Evolutionary conservation across 1,140 invertebrate species (phyloP).

Genomic region (Brachionus paranguensis): DNA sequence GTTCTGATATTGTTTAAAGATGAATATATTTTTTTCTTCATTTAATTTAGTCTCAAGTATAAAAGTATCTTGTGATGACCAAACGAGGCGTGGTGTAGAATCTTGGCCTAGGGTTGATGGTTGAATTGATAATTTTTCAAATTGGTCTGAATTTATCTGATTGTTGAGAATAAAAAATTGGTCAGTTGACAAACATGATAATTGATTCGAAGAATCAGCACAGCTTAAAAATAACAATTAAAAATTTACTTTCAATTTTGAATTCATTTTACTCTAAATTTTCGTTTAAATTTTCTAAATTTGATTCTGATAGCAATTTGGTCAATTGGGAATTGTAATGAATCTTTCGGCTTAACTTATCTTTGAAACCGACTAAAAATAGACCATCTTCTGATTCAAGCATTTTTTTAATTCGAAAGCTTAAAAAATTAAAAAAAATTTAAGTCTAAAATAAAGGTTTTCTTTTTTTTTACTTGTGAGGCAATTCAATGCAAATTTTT

Average conservation of each 20-base stretch:
- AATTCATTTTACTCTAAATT: not conserved
- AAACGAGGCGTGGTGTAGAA: not conserved
- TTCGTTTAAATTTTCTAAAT: not conserved
- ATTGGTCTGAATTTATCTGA: not conserved
- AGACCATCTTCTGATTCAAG: not conserved
- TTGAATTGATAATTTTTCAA: not conserved
- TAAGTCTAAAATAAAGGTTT: not conserved
- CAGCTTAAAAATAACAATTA: not conserved
- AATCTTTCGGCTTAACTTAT: not conserved
- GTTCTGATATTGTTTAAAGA: not conserved
- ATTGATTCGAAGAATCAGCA: not conserved
- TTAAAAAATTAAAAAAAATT: not conserved
- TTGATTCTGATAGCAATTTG: not conserved
- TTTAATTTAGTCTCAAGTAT: not conserved
- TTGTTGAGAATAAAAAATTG: not conserved
- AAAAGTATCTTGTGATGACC: not conserved
- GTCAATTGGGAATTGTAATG: slow-evolving; percentile 2
- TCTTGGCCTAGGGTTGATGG: not conserved
- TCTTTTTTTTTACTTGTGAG: not conserved
- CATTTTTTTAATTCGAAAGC: not conserved
- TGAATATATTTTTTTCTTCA: not conserved
- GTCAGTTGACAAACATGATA: not conserved
- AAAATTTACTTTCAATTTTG: not conserved
- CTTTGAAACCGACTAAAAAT: not conserved
- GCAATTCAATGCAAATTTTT: slow-evolving; percentile 29